These are phyloP conservation scores for Himalopsyche tibetana DNA, from an alignment of 2,888 invertebrate species.

Conservation along the genomic window DNA sequence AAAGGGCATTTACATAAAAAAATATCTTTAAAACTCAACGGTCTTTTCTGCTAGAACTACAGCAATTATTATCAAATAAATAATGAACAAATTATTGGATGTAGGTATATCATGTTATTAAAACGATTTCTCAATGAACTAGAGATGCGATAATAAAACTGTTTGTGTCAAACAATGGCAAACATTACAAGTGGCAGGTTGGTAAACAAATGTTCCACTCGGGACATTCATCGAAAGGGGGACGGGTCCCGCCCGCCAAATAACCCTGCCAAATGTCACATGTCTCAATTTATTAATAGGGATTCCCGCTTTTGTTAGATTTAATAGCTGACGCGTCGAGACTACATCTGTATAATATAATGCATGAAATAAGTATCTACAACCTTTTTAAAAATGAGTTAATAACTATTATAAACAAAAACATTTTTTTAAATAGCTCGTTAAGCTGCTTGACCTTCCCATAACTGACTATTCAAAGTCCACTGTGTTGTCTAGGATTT, in stretches of 20 bases:
- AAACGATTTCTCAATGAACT: conserved; percentile 1
- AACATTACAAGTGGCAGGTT: conserved; percentile 53
- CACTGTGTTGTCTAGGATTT: too few relatives aligned
- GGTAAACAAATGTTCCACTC: conserved; percentile 57
- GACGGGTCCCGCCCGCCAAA: conserved; percentile 45
- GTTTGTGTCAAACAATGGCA: conserved; percentile 60
- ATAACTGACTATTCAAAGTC: too few relatives aligned
- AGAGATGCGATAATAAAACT: conserved; percentile 58
- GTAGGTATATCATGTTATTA: not conserved
- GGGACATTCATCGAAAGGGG: conserved; percentile 34
- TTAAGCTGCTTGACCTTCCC: too few relatives aligned
- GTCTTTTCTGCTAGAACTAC: too few relatives aligned
- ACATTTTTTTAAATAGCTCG: too few relatives aligned
- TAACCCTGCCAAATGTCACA: conserved; percentile 59
- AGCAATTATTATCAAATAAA: too few relatives aligned
- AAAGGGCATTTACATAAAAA: too few relatives aligned
- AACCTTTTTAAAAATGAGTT: too few relatives aligned
- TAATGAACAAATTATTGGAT: not conserved
- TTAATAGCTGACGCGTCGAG: not conserved
- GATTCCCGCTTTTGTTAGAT: not conserved
- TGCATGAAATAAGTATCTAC: too few relatives aligned
- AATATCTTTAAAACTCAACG: too few relatives aligned
- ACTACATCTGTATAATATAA: not conserved
- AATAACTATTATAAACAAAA: too few relatives aligned
- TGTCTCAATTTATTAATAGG: conserved; percentile 23